These are phyloP conservation scores for Ceratosolen fusciceps DNA, from an alignment of 1,140 invertebrate species.

Conservation along the genomic window DNA sequence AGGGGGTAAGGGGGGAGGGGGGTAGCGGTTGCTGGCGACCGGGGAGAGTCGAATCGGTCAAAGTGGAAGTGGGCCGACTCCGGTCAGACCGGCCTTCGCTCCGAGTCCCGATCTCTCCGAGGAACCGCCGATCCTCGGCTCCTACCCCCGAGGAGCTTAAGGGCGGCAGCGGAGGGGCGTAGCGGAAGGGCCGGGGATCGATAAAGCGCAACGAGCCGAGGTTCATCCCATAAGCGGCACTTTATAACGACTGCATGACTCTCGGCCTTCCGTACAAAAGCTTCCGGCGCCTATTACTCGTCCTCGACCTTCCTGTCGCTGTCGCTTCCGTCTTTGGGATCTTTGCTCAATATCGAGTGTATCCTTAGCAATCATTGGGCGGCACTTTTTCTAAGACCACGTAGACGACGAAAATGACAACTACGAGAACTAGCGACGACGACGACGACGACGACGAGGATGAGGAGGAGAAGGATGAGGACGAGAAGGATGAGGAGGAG, in stretches of 20 bases:
- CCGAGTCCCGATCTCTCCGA: background rate
- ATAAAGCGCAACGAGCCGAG: background rate
- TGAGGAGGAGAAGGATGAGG: no score
- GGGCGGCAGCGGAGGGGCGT: no score
- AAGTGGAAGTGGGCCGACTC: background rate
- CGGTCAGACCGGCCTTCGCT: background rate
- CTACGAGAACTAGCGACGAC: no score
- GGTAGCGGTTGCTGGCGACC: no score
- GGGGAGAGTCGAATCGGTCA: background rate
- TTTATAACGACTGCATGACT: background rate
- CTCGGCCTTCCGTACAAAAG: background rate
- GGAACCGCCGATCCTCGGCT: background rate
- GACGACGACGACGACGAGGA: no score
- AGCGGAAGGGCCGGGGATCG: background rate
- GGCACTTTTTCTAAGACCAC: no score
- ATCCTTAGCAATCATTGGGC: no score
- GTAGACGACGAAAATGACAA: no score
- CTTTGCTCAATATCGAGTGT: no score
- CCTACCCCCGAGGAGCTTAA: no score
- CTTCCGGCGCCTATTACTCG: background rate
- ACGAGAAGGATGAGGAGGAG: no score
- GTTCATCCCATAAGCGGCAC: background rate
- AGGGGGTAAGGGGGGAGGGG: no score
- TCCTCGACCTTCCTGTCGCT: background rate
- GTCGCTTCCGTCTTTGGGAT: slow-evolving; percentile 12